Evolutionary conservation across 23 tunicate genomes (phyloP), one percentile per base, ranked within the genome.

Genomic region (Aplidium turbinatum): DNA sequence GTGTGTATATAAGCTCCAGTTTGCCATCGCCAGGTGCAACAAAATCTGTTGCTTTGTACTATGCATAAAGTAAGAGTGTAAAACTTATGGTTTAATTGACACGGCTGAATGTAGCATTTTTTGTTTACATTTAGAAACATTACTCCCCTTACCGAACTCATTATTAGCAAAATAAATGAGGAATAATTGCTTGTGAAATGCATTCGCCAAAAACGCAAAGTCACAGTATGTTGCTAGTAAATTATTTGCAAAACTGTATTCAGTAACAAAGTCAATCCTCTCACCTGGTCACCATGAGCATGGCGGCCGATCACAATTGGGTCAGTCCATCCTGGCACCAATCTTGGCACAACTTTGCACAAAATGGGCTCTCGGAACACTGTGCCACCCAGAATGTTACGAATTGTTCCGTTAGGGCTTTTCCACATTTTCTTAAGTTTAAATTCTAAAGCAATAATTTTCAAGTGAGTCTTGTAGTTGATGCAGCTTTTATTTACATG

Each of bases 1-100:
- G 95, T 5, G 91, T 82, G 76, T 70, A 94, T 1, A 69, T 68
- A 23, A 94, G 54, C 25, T 78, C 87, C 62, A 94, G 71, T 58
- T 87, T 94, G 27, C 99, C 99, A 28, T 78, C 81, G 16, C 90
- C 94, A 64, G 90, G 67, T 0, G 99, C 94, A 4, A 94, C 99
- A 48, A 87, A 94, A 47, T 94, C 99, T 0, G 99, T 94, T 23
- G 99, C 84, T 77, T 76, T 77, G 91, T 94, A 94, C 81, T 94
- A 64, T 1, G 58, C 38, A 45, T 6, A 24, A 42, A 42, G n/a
- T n/a, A n/a, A n/a, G n/a, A n/a, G n/a, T n/a, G n/a, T n/a, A n/a
- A n/a, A n/a, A n/a, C n/a, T n/a, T n/a, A n/a, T n/a, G n/a, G n/a
- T n/a, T n/a, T n/a, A n/a, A n/a, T n/a, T n/a, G n/a, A n/a, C n/a